phyloP scores from a whole-genome alignment of 2,888 invertebrate genomes.

The Arge pagana region DNA sequence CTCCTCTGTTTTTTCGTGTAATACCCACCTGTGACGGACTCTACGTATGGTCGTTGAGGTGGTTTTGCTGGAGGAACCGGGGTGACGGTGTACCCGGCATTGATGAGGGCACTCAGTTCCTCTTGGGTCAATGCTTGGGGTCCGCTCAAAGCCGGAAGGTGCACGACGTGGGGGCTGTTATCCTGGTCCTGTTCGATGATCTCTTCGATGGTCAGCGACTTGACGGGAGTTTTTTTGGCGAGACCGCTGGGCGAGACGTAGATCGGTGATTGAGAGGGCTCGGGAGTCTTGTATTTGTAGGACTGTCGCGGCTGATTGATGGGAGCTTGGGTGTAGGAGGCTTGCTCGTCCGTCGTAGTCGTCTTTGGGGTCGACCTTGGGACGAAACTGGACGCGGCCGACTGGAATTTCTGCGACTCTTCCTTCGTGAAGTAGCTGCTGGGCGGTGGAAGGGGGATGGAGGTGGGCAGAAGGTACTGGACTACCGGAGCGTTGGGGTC shows the following conservation, averaged over 20 bases:
- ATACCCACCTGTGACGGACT: conserved; percentile 41
- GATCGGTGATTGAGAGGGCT: conserved; percentile 41
- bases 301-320: conserved; percentile 48
- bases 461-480: conserved; percentile 46
- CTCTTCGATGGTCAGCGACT: conserved; percentile 50
- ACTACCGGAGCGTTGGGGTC: conserved; percentile 50
- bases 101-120: conserved; percentile 48
- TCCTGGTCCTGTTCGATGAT: conserved; percentile 46
- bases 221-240: conserved; percentile 49
- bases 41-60: conserved; percentile 40
- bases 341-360: conserved; percentile 32
- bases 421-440: conserved; percentile 48
- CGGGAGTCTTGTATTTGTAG: conserved; percentile 47
- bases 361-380: conserved; percentile 39
- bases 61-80: conserved; percentile 45
- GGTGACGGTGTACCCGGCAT: conserved; percentile 52
- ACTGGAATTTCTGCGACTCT: conserved; percentile 47
- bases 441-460: conserved; percentile 34
- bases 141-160: conserved; percentile 43
- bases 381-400: conserved; percentile 45
- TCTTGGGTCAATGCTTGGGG: conserved; percentile 45
- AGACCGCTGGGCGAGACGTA: conserved; percentile 51
- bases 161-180: conserved; percentile 39
- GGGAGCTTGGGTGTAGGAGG: conserved; percentile 27
- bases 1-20: conserved; percentile 47